These are phyloP conservation scores for Drosophila seclusa DNA, from an alignment of 2,888 invertebrate genomes.

Conservation along the genomic window DNA sequence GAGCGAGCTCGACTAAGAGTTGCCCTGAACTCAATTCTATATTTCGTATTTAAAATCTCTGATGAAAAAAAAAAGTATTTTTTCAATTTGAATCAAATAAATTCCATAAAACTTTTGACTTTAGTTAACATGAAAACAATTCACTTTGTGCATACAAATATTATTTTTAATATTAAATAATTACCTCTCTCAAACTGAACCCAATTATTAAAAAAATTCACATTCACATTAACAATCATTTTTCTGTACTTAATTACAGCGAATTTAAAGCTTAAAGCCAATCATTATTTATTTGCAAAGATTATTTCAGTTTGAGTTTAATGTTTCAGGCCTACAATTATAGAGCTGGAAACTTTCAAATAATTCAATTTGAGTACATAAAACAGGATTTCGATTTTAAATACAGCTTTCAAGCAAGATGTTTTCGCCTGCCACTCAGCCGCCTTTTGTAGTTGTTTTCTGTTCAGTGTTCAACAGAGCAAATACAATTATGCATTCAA, in stretches of 20 bases:
- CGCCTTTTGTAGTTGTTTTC: neutral
- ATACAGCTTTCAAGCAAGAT: neutral
- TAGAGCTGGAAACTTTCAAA: fast-evolving
- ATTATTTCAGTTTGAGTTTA: neutral
- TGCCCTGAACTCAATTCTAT: neutral
- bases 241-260: neutral
- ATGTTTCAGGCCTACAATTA: neutral
- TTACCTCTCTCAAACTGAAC: neutral
- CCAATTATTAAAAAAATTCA: neutral
- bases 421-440: neutral
- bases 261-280: neutral
- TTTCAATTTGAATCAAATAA: neutral
- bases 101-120: neutral
- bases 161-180: neutral
- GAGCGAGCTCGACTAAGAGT: neutral
- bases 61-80: fast-evolving
- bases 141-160: neutral
- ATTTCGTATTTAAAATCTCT: neutral
- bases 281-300: neutral
- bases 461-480: constrained; percentile 17
- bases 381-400: neutral
- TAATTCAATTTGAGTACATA: neutral
- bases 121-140: neutral
- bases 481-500: constrained; percentile 13
- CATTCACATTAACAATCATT: neutral